phyloP scores from a whole-genome alignment of 30 jellyfish, hydroid and myxozoan genomes.

The Hydra vulgaris region DNA sequence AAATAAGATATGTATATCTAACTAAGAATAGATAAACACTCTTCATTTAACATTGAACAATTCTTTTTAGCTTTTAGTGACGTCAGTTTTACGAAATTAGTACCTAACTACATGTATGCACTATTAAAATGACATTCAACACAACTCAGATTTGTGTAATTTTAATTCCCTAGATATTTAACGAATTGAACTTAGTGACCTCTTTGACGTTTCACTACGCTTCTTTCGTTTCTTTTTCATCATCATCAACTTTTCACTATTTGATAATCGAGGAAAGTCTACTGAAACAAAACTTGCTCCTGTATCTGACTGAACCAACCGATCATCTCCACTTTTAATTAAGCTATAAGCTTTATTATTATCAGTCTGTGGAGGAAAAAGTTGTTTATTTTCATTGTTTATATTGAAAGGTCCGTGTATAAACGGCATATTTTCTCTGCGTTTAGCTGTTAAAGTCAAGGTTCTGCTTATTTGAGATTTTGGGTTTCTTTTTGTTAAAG shows the following conservation, averaged over 20 bases:
- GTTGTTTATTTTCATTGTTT: neutral
- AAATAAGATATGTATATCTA: too few species aligned
- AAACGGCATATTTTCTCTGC: neutral
- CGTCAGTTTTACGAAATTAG: neutral
- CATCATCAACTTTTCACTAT: neutral
- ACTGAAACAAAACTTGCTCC: neutral
- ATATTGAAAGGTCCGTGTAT: too few species aligned
- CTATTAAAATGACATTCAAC: too few species aligned
- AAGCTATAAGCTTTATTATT: neutral
- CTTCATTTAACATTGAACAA: too few species aligned
- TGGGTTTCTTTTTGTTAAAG: neutral
- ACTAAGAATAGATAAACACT: too few species aligned
- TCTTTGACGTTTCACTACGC: neutral
- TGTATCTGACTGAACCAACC: neutral
- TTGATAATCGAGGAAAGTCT: neutral
- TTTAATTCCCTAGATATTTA: too few species aligned
- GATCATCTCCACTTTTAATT: neutral
- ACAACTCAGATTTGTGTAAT: too few species aligned
- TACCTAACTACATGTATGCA: neutral
- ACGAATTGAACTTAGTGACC: neutral
- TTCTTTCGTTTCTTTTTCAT: slow-evolving; percentile 17
- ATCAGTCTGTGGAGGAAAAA: neutral
- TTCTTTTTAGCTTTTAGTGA: neutral
- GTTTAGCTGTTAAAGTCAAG: neutral
- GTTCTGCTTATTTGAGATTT: neutral